Conservation (phyloP, 1,140 invertebrate genomes). For the Aphaenogaster ashmeadi region DNA sequence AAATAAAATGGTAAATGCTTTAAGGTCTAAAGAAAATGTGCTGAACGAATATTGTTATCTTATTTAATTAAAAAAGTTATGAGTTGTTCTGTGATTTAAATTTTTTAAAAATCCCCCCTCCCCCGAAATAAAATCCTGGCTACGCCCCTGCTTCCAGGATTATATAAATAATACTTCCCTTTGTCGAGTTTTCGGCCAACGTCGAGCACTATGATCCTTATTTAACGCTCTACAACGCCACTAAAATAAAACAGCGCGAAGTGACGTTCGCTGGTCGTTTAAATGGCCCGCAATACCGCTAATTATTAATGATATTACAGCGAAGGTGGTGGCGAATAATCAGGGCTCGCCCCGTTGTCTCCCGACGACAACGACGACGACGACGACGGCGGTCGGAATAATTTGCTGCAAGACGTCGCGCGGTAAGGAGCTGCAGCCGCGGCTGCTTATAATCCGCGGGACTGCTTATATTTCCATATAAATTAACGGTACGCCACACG, state of each 20-base stretch:
- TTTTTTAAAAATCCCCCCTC: too few species aligned
- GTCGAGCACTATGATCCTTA: background rate
- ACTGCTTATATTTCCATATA: constrained; percentile 69
- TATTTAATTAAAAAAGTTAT: too few species aligned
- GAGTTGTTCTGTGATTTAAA: too few species aligned
- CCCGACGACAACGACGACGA: background rate
- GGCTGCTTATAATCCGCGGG: constrained; percentile 63
- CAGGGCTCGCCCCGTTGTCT: constrained; percentile 24
- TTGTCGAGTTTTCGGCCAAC: background rate
- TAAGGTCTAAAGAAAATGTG: too few species aligned
- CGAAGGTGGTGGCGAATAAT: constrained; percentile 30
- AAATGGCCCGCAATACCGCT: constrained; percentile 22
- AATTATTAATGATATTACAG: constrained; percentile 53
- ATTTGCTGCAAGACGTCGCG: constrained; percentile 58
- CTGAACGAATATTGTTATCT: too few species aligned
- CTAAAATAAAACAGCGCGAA: constrained; percentile 4
- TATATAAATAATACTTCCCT: background rate
- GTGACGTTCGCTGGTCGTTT: constrained; percentile 26
- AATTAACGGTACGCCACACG: constrained; percentile 59
- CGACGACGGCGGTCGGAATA: constrained; percentile 49
- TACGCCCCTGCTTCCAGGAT: too few species aligned
- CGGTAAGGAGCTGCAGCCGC: constrained; percentile 29
- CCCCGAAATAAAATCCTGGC: too few species aligned
- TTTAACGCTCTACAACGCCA: background rate
- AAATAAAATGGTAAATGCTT: too few species aligned